A percentile compares a stretch with the other conserved stretches of the same genome.
These are phyloP conservation scores for Rhea americana DNA, from an alignment of 2,113 vertebrate species.

Conservation along the genomic window DNA sequence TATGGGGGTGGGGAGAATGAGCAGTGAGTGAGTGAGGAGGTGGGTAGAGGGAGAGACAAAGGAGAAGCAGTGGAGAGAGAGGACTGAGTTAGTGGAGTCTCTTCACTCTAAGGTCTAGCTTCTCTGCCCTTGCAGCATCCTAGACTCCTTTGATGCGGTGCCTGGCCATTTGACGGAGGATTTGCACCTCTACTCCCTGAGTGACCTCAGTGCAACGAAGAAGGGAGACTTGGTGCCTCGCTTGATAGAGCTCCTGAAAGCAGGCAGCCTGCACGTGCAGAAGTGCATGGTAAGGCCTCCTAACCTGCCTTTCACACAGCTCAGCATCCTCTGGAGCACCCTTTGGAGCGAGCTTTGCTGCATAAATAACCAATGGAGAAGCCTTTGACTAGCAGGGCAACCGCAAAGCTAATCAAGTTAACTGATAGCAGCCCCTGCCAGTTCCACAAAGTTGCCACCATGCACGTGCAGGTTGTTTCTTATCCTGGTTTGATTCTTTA, in stretches of 20 bases:
- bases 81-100: not conserved
- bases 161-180: constrained; percentile 95
- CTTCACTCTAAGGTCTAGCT: constrained; percentile 3
- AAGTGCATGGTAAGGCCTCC: constrained; percentile 88
- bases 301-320: not conserved
- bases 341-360: not conserved
- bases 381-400: not conserved
- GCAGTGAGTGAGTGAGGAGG: accelerated
- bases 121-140: constrained; percentile 75
- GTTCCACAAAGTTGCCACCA: not conserved
- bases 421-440: not conserved
- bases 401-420: not conserved
- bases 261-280: constrained; percentile 85
- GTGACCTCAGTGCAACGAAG: constrained; percentile 85
- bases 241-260: constrained; percentile 85
- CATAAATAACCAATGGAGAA: not conserved
- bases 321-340: not conserved
- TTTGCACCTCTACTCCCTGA: constrained; percentile 92
- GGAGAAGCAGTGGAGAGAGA: not conserved
- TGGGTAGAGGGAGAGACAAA: not conserved
- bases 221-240: constrained; percentile 86
- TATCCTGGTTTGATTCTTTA: not conserved
- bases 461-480: not conserved
- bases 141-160: constrained; percentile 88
- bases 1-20: not conserved